These are phyloP conservation scores for Myrmecophaga tridactyla DNA, from an alignment of 2,113 vertebrate species.

Conservation along the genomic window DNA sequence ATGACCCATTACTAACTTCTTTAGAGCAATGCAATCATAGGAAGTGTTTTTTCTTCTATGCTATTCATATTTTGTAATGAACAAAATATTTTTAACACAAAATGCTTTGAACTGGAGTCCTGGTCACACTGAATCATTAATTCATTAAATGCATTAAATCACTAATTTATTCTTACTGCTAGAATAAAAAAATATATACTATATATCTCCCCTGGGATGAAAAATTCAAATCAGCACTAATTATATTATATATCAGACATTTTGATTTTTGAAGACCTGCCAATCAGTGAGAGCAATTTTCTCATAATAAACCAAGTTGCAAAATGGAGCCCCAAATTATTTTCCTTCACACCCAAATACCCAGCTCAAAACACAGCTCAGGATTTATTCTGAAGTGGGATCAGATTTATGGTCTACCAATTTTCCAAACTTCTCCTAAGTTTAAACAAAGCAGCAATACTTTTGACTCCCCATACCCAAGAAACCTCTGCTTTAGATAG, in stretches of 20 bases:
- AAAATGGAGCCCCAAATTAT: background rate
- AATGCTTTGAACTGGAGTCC: background rate
- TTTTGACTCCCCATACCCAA: background rate
- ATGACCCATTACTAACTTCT: background rate
- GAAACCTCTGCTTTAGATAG: conserved; percentile 9
- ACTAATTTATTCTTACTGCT: background rate
- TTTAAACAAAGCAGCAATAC: background rate
- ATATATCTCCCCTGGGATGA: background rate
- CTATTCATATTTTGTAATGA: background rate
- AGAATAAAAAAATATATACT: background rate
- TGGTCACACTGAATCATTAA: background rate
- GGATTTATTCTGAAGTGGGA: background rate
- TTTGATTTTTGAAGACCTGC: background rate
- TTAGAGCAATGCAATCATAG: background rate
- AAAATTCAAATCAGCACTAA: conserved; percentile 1
- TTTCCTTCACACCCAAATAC: background rate
- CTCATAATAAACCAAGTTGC: background rate
- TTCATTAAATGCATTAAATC: too few relatives aligned
- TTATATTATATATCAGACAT: conserved; percentile 9
- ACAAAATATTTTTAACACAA: background rate
- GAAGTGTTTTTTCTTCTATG: background rate
- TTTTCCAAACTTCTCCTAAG: background rate
- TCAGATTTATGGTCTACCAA: background rate
- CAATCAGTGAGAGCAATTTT: background rate
- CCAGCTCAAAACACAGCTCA: background rate